phyloP scores from a whole-genome alignment of 2,797 vertebrate species.

The Xenopus petersii region DNA sequence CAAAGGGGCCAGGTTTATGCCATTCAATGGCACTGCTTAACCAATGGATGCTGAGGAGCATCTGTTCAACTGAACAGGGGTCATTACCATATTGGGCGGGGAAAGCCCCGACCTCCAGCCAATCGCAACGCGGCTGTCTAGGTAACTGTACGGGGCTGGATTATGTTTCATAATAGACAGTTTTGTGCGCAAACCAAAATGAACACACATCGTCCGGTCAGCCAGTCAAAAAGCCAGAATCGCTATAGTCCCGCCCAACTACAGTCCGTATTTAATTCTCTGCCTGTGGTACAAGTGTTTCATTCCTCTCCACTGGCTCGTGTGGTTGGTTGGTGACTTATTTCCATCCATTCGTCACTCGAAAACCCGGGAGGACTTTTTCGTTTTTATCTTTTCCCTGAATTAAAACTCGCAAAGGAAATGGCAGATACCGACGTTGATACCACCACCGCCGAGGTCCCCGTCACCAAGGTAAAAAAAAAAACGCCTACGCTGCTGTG shows the following conservation, averaged over 20 bases:
- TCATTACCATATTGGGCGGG: constrained; percentile 13
- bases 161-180: constrained; percentile 5
- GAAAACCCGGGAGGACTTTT: neutral
- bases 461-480: constrained; percentile 71
- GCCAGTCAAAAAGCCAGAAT: neutral
- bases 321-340: neutral
- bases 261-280: constrained; percentile 53
- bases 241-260: constrained; percentile 4
- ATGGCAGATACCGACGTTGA: constrained; percentile 80
- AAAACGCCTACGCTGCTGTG: neutral
- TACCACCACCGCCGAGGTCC: constrained; percentile 69
- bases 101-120: neutral
- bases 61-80: constrained; percentile 12
- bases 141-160: constrained; percentile 15
- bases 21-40: neutral
- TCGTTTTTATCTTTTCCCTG: neutral
- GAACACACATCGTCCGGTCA: rapidly evolving
- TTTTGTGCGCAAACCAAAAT: neutral
- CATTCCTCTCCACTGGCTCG: constrained; percentile 65
- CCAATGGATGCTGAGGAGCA: constrained; percentile 26
- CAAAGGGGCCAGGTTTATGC: constrained; percentile 10
- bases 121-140: neutral
- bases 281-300: constrained; percentile 54
- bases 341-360: constrained; percentile 23
- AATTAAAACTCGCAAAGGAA: neutral